Percentiles rank a stretch among this genome's conserved stretches.
Conservation (phyloP, 2,888 invertebrate species). For the Drosophila putrida region DNA sequence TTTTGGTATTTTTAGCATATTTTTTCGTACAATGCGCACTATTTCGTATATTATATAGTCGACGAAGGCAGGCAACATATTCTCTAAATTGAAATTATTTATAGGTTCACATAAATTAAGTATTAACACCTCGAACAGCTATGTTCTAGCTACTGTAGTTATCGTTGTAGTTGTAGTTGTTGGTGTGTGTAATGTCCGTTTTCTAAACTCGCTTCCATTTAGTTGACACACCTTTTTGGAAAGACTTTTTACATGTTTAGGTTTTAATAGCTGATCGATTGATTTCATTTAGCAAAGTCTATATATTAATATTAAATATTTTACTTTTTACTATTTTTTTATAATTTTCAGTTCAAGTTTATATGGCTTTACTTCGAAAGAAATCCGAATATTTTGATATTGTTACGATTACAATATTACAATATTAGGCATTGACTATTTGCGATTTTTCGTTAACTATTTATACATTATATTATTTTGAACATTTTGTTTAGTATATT, state of each 20-base stretch:
- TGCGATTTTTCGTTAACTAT: background rate
- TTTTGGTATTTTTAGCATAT: conserved; percentile 78
- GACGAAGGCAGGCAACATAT: conserved; percentile 69
- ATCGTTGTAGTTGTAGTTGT: background rate
- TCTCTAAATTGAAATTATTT: conserved; percentile 82
- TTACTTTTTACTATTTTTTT: background rate
- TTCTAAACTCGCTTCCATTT: conserved; percentile 4
- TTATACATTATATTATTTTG: background rate
- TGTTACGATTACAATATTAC: too few species aligned
- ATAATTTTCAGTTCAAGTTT: too few species aligned
- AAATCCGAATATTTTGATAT: too few species aligned
- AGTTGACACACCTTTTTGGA: conserved; percentile 32
- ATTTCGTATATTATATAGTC: conserved; percentile 60
- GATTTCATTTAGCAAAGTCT: background rate
- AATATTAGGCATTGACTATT: too few species aligned
- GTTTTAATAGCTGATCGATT: conserved; percentile 16
- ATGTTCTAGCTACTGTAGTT: conserved; percentile 7
- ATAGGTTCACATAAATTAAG: conserved; percentile 83
- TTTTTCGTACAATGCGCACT: conserved; percentile 77
- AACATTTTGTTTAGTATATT: too few species aligned
- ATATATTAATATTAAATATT: conserved; percentile 11
- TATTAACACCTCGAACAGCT: conserved; percentile 68
- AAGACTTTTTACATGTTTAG: conserved; percentile 6
- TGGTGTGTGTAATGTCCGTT: background rate
- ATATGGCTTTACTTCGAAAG: too few species aligned